Evolutionary conservation across 2,888 invertebrate species (phyloP).

Genomic region (Eupelmus urozonus): DNA sequence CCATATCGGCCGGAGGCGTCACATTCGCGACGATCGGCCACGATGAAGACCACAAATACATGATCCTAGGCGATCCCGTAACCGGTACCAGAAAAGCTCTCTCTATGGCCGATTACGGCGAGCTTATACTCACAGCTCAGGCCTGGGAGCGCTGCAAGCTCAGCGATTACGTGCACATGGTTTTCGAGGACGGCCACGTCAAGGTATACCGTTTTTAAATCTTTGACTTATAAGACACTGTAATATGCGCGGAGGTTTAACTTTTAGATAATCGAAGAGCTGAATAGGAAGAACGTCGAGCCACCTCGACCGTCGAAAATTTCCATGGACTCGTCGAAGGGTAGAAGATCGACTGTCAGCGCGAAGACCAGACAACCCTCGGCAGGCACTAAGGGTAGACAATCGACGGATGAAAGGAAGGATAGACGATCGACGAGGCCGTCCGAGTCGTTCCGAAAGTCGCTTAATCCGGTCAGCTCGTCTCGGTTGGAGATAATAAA

Average conservation of each 20-base stretch:
- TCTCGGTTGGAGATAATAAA: no score
- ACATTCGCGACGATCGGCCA: slow-evolving; percentile 80
- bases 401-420: neutral
- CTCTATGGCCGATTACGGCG: slow-evolving; percentile 79
- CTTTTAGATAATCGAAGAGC: slow-evolving; percentile 31
- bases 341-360: slow-evolving; percentile 8
- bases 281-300: neutral
- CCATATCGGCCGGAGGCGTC: slow-evolving; percentile 81
- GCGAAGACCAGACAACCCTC: neutral
- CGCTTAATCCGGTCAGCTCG: no score
- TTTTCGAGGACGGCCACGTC: slow-evolving; percentile 75
- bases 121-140: slow-evolving; percentile 79
- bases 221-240: neutral
- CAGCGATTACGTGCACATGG: slow-evolving; percentile 77
- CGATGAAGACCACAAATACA: slow-evolving; percentile 79
- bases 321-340: neutral
- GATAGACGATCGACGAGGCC: no score
- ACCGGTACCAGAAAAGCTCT: slow-evolving; percentile 79
- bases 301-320: no score
- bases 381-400: no score
- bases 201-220: slow-evolving; percentile 74
- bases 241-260: no score
- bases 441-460: no score
- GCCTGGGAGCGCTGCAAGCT: slow-evolving; percentile 81
- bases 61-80: slow-evolving; percentile 80